A percentile compares a stretch with the other conserved stretches of the same genome.
Conservation (phyloP, 2,888 invertebrate genomes). For the Phaedon cochleariae region DNA sequence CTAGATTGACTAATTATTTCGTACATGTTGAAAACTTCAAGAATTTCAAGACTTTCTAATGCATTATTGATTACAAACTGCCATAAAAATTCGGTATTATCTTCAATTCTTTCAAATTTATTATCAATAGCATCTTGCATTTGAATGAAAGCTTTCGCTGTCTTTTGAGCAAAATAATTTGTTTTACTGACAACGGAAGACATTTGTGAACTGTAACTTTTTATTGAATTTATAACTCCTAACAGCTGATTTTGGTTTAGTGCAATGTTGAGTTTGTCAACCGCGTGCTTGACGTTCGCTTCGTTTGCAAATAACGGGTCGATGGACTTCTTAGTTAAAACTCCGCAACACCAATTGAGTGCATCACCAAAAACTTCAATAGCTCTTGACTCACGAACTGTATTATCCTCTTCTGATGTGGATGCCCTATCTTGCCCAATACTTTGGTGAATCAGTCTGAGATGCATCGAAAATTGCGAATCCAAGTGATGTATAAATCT, state of each 20-base stretch:
- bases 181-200: neutral
- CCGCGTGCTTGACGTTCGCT: neutral
- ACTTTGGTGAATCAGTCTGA: neutral
- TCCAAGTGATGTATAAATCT: neutral
- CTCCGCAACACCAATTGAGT: slow-evolving; percentile 2
- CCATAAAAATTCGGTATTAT: neutral
- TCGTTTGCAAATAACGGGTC: neutral
- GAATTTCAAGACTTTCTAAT: neutral
- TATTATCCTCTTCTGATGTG: neutral
- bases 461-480: neutral
- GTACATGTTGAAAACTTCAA: slow-evolving; percentile 4
- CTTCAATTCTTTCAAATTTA: neutral
- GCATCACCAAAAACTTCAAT: neutral
- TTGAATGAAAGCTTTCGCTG: neutral
- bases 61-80: neutral
- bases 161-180: neutral
- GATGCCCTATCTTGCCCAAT: neutral
- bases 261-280: neutral
- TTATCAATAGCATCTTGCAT: neutral
- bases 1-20: neutral
- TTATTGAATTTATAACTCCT: neutral
- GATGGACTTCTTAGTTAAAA: neutral
- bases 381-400: neutral
- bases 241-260: neutral
- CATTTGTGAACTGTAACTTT: neutral